Base-by-base conservation (phyloP, 1,140 invertebrate species). In the Protaetia brevitarsis region DNA sequence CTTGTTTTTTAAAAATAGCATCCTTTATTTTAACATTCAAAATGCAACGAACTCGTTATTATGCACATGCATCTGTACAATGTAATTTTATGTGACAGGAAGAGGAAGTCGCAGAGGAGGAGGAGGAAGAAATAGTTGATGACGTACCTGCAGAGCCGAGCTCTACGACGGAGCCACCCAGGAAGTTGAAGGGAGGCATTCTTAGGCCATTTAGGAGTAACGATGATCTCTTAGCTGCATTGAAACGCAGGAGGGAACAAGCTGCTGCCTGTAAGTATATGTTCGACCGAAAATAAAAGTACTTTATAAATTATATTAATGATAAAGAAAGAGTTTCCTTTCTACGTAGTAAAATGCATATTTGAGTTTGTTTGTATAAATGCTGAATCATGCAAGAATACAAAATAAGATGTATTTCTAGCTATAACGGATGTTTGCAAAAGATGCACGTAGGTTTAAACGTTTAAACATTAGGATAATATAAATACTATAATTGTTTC, bases 191-290 rank as follows among this genome's bases (percentile, higher is more conserved):
- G 34, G 82, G 80, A 1, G 86, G 87, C 6, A 83, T 88, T 28
- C 84, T 89, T 8, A 80, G 86, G 26, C 85, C 86, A 1, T 89
- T 86, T 79, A 83, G 88, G 71, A 89, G 87, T 71, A 90, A 90
- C 74, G 86, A 88, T 37, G 88, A 90, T 69, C 81, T 90, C 13
- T 76, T 90, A 37, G 88, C 85, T 61, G 85, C 87, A 1, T 76
- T 90, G 58, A 90, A 89, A 76, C 84, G 86, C 66, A 81, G 87
- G 68, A 82, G 80, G 74, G 84, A 84, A 73, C 84, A 84, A 77
- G 82, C 71, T 63, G 62, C 79, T 58, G 73, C 69, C 27, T 74
- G 79, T 78, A 75, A 74, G 72, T 71, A n/a, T n/a, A n/a, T n/a
- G n/a, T n/a, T n/a, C n/a, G n/a, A 36, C 7, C 31, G n/a, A n/a